Evolutionary conservation across 2,113 vertebrate genomes (phyloP), one percentile per base, ranked within the genome.

Genomic region (Nothoprocta perdicaria): DNA sequence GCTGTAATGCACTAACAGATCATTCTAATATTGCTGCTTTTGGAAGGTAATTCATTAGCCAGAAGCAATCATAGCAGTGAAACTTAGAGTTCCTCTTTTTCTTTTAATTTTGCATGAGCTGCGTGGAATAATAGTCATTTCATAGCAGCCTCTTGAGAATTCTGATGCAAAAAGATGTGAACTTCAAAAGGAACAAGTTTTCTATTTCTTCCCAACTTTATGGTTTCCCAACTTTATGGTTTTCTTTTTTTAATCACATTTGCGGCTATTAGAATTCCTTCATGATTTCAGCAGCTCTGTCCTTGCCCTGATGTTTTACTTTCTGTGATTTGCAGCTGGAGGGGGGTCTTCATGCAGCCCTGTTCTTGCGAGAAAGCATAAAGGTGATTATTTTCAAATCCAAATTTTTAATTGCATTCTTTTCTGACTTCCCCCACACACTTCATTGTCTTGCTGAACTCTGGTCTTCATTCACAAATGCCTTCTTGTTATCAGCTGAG

Each of bases 311-410:
- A 97, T 96, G 96, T 98, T 95, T 98, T 96, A 91, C 98, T 98
- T 98, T 98, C 97, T 98, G 95, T 98, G 97, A 96, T 97, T 97
- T 98, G 92, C 98, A 99, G 99, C 98, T 83, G 99, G 98, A 98
- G 99, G 98, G 97, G 98, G 98, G 96, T 98, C 99, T 97, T 98
- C 99, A 93, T 99, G 98, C 98, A 99, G 99, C 97, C 99, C 99
- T 96, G 98, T 98, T 93, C 96, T 99, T 96, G 97, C 98, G 82
- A 99, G 99, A 97, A 99, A 99, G 95, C 98, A 98, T 97, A 99
- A 99, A 99, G 99, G 99, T 99, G 98, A 99, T 96, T 98, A 97
- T 97, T 94, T 94, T 86, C 58, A 86, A 94, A 96, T 89, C 26
- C 73, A 78, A 72, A 94, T 75, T 85, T 84, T 90, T 66, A 80